These are phyloP conservation scores for Lucilia sericata DNA, from an alignment of 1,140 invertebrate species.

Conservation along the genomic window DNA sequence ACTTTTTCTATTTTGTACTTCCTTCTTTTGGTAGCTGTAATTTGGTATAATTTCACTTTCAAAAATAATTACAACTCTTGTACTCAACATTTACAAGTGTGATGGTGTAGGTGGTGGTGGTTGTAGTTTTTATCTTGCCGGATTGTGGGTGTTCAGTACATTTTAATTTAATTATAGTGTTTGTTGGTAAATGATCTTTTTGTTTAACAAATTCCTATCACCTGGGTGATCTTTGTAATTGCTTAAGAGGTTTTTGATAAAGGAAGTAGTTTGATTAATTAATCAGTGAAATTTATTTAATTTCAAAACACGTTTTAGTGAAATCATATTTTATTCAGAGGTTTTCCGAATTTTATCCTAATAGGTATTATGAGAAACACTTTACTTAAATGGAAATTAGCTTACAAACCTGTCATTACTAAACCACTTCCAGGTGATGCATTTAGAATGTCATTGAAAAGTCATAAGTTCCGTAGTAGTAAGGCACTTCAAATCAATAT, in stretches of 20 bases:
- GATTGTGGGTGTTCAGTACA: background rate
- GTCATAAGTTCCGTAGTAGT: too few relatives aligned
- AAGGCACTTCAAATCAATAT: too few relatives aligned
- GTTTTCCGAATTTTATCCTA: too few relatives aligned
- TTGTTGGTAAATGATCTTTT: too few relatives aligned
- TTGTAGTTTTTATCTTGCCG: background rate
- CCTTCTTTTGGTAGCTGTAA: background rate
- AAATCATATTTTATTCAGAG: too few relatives aligned
- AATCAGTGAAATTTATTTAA: background rate
- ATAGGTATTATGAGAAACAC: too few relatives aligned
- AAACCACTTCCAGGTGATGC: too few relatives aligned
- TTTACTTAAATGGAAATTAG: too few relatives aligned
- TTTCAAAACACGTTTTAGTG: too few relatives aligned
- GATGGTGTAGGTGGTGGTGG: background rate
- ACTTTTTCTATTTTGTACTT: background rate
- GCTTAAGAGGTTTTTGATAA: background rate
- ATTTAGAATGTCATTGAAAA: too few relatives aligned
- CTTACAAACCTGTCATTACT: too few relatives aligned
- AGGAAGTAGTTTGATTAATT: background rate
- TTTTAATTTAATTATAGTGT: background rate
- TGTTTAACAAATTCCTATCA: background rate
- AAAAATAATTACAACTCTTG: background rate
- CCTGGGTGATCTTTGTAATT: background rate
- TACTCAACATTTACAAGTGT: background rate
- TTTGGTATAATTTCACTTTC: background rate